Percentiles rank a stretch among this genome's conserved stretches.
Evolutionary conservation across 2,113 vertebrate species (phyloP).

Genomic region (Cettia cetti): DNA sequence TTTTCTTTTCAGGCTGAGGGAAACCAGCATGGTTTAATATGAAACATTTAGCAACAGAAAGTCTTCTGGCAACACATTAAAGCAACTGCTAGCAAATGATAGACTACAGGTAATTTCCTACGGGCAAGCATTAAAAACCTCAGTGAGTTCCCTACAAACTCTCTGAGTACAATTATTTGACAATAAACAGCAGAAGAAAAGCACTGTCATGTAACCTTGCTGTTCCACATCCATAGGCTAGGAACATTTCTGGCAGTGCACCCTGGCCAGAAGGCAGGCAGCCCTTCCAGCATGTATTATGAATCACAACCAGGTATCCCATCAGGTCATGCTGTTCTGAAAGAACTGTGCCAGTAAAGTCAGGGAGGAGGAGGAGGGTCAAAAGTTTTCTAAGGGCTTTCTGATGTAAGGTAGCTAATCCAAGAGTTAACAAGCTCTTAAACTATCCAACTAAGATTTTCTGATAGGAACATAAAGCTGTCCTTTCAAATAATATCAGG

Average conservation of each 20-base stretch:
- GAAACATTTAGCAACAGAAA: neutral
- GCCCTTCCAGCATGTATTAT: neutral
- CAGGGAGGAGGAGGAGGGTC: rapidly evolving
- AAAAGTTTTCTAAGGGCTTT: neutral
- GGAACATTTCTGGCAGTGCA: neutral
- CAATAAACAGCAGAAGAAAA: neutral
- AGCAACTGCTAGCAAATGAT: neutral
- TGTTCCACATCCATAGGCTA: neutral
- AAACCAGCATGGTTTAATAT: neutral
- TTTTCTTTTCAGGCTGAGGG: neutral
- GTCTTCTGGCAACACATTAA: neutral
- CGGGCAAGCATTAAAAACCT: neutral
- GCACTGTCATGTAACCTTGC: neutral
- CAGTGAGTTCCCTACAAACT: neutral
- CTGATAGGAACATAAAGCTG: neutral
- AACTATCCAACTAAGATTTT: neutral
- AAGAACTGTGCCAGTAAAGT: neutral
- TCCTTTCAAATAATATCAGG: neutral
- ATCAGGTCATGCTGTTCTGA: neutral
- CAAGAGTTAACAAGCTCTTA: neutral
- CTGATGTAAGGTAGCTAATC: neutral
- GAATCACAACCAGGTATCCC: neutral
- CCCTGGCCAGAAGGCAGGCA: neutral
- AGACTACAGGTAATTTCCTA: neutral
- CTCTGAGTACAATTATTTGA: neutral